Base-by-base conservation (phyloP, 2,888 invertebrate genomes). In the Liopterus haemorrhoidalis region DNA sequence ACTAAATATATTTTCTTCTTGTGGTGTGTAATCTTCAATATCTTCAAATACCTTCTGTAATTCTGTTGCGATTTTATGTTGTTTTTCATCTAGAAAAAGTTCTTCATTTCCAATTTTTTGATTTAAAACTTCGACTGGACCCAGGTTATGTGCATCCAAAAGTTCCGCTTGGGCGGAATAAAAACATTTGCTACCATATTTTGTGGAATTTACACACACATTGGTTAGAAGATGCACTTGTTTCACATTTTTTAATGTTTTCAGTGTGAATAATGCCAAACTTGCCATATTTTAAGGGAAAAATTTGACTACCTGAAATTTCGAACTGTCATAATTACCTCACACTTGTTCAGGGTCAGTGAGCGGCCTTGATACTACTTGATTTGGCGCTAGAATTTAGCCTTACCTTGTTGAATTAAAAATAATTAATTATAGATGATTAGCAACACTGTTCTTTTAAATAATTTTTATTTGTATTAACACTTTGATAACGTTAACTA, bases 11-110 rank as follows among this genome's bases (percentile, higher is more conserved):
- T 64, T 68, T 40, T 61, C 62, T 54, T 64, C 66, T 5, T 65
- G 71, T 48, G 79, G 77, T 53, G 68, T 59, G 64, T 83, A 87
- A 47, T 70, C 59, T 57, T 73, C 64, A 1, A 88, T 66, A 49
- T 81, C 71, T 38, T 78, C 65, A 62, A 82, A 82, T 6, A 91
- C 76, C 20, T 69, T 68, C 60, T 93, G 83, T 41, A 94, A 71
- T 16, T 75, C 71, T 51, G 79, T 65, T 19, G 83, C 76, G 9
- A 93, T 79, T 58, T 70, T 72, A 49, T 75, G 70, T 62, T 95
- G 94, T 59, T 84, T 77, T 14, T 74, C 67, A 69, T 94, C 94
- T 40, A 73, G 70, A 53, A 70, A 65, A 42, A 87, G 59, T 57
- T 74, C 71, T 4, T 80, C 81, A 37, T 67, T 68, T 25, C 70